These are phyloP conservation scores for Xiphophorus maculatus DNA, from an alignment of 2,113 vertebrate species.

Conservation along the genomic window DNA sequence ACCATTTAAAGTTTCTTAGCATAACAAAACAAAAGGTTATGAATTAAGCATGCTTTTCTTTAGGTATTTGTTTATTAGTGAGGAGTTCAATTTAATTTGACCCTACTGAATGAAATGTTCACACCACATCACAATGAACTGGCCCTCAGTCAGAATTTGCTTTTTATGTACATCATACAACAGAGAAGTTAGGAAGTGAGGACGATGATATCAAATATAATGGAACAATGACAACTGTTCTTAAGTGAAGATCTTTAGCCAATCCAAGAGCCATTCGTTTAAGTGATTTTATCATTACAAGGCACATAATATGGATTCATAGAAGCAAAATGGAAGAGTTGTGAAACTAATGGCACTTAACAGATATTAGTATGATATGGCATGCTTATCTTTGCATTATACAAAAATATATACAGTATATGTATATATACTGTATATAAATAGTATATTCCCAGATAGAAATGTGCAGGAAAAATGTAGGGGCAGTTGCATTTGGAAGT, in stretches of 20 bases:
- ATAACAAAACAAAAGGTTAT: background rate
- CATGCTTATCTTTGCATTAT: slow-evolving; percentile 73
- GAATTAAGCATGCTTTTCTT: background rate
- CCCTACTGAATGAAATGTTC: too few relatives aligned
- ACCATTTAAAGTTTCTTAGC: background rate
- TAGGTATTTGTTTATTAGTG: background rate
- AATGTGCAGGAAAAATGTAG: background rate
- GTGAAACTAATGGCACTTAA: slow-evolving; percentile 76
- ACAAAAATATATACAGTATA: slow-evolving; percentile 51
- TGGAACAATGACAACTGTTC: slow-evolving; percentile 51
- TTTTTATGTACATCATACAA: slow-evolving; percentile 13
- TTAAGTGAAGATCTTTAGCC: slow-evolving; percentile 55
- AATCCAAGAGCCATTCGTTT: slow-evolving; percentile 67
- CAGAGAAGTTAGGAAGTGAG: slow-evolving; percentile 44
- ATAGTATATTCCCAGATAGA: slow-evolving; percentile 50
- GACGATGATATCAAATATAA: slow-evolving; percentile 41
- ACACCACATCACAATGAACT: slow-evolving; percentile 2
- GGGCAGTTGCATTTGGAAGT: slow-evolving; percentile 3
- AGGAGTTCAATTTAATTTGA: background rate
- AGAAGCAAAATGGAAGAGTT: slow-evolving; percentile 65
- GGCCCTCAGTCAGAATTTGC: slow-evolving; percentile 10
- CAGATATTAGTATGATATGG: slow-evolving; percentile 71
- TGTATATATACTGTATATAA: too few relatives aligned
- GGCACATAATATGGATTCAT: slow-evolving; percentile 63
- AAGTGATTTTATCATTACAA: slow-evolving; percentile 73